Conservation (phyloP, 2,888 invertebrate genomes). For the Macaria notata region DNA sequence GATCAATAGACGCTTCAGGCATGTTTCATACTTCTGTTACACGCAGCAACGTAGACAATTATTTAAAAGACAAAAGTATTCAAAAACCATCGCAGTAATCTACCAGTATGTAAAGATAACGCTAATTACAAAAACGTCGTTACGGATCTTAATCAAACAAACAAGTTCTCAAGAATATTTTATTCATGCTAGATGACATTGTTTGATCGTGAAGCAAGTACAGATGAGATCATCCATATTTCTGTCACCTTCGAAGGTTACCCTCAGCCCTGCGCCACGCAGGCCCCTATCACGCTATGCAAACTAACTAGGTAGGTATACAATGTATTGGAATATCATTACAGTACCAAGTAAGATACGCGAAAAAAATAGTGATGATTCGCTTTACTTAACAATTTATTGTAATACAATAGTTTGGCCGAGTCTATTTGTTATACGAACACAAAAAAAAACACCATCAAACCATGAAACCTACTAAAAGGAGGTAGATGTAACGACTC, state of each 20-base stretch:
- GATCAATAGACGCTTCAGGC: conserved; percentile 31
- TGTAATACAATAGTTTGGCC: too few species aligned
- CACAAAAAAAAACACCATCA: too few species aligned
- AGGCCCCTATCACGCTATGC: conserved; percentile 21
- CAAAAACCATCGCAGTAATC: conserved; percentile 8
- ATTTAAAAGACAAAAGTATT: too few species aligned
- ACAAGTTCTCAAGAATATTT: conserved; percentile 19
- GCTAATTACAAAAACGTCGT: conserved; percentile 12
- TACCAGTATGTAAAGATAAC: conserved; percentile 9
- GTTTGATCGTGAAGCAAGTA: conserved; percentile 27
- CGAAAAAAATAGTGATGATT: too few species aligned
- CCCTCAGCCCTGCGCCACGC: conserved; percentile 31
- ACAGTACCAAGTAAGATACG: background rate
- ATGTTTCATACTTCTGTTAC: background rate
- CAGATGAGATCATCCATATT: conserved; percentile 49
- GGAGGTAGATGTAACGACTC: too few species aligned
- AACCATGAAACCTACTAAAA: too few species aligned
- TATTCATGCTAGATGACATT: conserved; percentile 33
- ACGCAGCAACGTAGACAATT: too few species aligned
- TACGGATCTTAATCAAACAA: conserved; percentile 8
- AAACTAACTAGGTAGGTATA: background rate
- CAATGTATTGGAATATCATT: background rate
- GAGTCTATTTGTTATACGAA: too few species aligned
- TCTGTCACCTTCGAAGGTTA: conserved; percentile 41
- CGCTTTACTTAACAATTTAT: too few species aligned